Evolutionary conservation across 2,797 vertebrate species (phyloP), one percentile per base, ranked within the genome.

Genomic region (Onychomys arenicola): DNA sequence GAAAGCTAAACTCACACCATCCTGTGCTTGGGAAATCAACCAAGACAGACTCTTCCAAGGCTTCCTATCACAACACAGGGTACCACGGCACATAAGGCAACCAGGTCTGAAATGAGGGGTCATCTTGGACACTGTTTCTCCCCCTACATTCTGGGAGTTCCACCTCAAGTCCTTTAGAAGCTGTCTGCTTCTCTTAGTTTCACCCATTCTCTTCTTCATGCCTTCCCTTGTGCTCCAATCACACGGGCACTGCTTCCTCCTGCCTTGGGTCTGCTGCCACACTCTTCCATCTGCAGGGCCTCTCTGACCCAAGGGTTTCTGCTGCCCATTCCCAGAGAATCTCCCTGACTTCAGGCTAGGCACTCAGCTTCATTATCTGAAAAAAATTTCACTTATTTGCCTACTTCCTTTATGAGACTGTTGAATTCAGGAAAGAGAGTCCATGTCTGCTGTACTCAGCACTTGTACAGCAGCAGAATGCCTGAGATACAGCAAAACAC

Each of bases 341-440:
- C 71, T 71, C 37, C 27, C 29, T 89, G 25, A 57, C 29, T 29
- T 25, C 63, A 75, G 61, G 13, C 46, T 19, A n/a, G 9, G 65
- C 55, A 73, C 55, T 89, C 80, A 85, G 86, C 49, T 94, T 55
- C 29, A 37, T 46, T 90, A 93, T 32, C 90, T 49, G 90, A 82
- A 52, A 90, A 11, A 49, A 59, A 89, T 71, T 71, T 49, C 77
- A 89, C 73, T 88, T 90, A 89, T 96, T 67, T 93, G 46, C 75
- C 67, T 25, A 80, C 90, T 81, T 93, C 71, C 76, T 61, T 93
- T 71, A 86, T 21, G 61, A 81, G 55, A 80, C 17, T 82, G n/a
- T 86, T 57, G 75, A 96, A 94, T 91, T 89, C 89, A 89, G 40
- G 78, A 95, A 52, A 91, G 40, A 40, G 40, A 96, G 88, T 86